Base-by-base conservation (phyloP, 1,140 invertebrate species). In the Papilio xuthus region DNA sequence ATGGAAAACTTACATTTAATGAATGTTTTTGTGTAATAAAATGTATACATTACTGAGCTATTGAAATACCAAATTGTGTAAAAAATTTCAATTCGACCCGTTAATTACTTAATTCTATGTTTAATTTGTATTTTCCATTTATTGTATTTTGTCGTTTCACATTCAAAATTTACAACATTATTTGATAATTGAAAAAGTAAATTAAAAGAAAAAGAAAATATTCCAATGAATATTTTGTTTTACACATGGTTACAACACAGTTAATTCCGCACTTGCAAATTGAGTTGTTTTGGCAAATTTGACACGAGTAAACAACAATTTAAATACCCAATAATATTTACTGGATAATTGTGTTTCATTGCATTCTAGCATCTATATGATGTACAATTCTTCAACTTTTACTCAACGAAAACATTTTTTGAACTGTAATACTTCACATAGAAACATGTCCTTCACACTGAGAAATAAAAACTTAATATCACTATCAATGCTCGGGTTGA, bases 401-500 rank as follows among this genome's bases (percentile, higher is more conserved):
- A 18, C 4, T 23, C 10, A 26, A 60, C 26, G 20, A 4, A 60
- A 63, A 32, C 60, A 63, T 63, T 32, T 60, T 12, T 60, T 23
- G 20, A 60, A 60, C 20, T 26, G 50, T 74, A 74, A 76, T 56
- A 75, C 72, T 75, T 75, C 72, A 75, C 72, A 56, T 75, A 74
- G n/a, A 75, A 32, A 53, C 47, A 53, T 15, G 2, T 75, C 28
- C 50, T 41, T 76, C 50, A 56, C 50, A 60, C 74, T 76, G 74
- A 76, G 74, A 76, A 76, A 76, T 73, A 42, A 76, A 76, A 76
- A 76, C 47, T 56, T 32, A 47, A 15, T 56, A 76, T 56, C 28
- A 63, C 32, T 76, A 42, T 75, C n/a, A 71, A 23, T 26, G 8
- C 42, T 26, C 74, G 42, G 32, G 37, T 20, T 18, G 53, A 56